These are phyloP conservation scores for Coranthus polyacanthus DNA, from an alignment of 2,797 vertebrate species.

Conservation along the genomic window DNA sequence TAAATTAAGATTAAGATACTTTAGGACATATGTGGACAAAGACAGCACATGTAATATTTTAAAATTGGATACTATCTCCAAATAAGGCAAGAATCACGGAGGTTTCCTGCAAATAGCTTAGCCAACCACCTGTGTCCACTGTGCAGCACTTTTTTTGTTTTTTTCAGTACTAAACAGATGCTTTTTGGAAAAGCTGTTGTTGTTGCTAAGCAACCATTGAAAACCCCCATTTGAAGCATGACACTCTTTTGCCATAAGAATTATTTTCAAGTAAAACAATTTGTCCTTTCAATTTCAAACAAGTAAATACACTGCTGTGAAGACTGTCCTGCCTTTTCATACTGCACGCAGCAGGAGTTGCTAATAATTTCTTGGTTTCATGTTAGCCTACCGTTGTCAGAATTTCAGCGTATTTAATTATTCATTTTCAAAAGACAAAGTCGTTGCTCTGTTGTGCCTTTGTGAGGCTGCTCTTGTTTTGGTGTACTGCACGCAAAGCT, in stretches of 20 bases:
- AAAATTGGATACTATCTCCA: conserved; percentile 22
- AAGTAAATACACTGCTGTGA: conserved; percentile 40
- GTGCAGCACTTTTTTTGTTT: conserved; percentile 40
- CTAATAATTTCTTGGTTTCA: conserved; percentile 38
- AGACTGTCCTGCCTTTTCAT: conserved; percentile 22
- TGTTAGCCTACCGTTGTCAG: not conserved
- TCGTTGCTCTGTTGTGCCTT: not conserved
- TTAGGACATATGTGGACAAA: no score
- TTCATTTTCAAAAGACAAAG: not conserved
- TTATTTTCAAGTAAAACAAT: conserved; percentile 71
- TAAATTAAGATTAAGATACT: no score
- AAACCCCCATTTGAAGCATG: conserved; percentile 65
- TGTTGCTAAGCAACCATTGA: conserved; percentile 80
- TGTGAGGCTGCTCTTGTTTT: conserved; percentile 14
- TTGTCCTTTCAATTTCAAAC: conserved; percentile 65
- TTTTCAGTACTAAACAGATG: conserved; percentile 72
- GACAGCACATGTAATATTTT: no score
- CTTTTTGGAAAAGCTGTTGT: conserved; percentile 77
- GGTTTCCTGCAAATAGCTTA: conserved; percentile 41
- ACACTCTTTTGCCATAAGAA: conserved; percentile 70
- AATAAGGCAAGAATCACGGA: conserved; percentile 46
- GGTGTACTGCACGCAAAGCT: not conserved
- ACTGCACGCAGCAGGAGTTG: not conserved
- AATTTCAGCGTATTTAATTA: not conserved
- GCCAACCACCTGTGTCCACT: conserved; percentile 68